Percentiles rank a stretch among this genome's conserved stretches.
Evolutionary conservation across 2,888 invertebrate species (phyloP).

Genomic region (Platycheirus rosarum): DNA sequence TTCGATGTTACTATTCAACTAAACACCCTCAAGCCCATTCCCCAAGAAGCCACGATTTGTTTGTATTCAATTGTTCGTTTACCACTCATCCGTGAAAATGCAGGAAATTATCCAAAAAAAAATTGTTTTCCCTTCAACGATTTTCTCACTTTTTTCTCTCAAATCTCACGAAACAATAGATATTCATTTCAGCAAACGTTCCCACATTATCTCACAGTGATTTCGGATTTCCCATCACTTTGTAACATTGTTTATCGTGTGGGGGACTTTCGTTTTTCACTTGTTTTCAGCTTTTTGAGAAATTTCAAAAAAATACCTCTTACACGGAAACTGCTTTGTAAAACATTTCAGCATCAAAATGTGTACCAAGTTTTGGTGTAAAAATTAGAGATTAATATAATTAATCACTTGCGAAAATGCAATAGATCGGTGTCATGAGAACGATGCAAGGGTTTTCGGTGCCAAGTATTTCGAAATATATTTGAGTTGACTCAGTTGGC

Average conservation of each 20-base stretch:
- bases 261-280: conserved; percentile 33
- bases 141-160: conserved; percentile 20
- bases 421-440: conserved; percentile 69
- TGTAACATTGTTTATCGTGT: conserved; percentile 13
- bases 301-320: conserved; percentile 23
- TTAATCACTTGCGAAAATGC: conserved; percentile 68
- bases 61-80: conserved; percentile 26
- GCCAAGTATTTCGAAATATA: conserved; percentile 60
- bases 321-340: conserved; percentile 10
- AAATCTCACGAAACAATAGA: conserved; percentile 38
- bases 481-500: conserved; percentile 61
- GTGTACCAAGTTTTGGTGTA: no score
- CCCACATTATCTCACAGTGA: conserved; percentile 40
- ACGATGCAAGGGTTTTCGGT: conserved; percentile 43
- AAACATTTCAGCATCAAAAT: no score
- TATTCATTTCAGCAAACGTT: conserved; percentile 29
- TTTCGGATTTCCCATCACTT: conserved; percentile 44
- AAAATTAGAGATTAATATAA: conserved; percentile 36
- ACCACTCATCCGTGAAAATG: conserved; percentile 50
- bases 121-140: background rate
- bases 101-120: conserved; percentile 48
- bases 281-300: conserved; percentile 6
- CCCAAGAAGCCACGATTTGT: background rate
- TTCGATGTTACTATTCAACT: no score
- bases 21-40: background rate